phyloP scores from a whole-genome alignment of 2,888 invertebrate genomes.

The Cephonodes hylas region DNA sequence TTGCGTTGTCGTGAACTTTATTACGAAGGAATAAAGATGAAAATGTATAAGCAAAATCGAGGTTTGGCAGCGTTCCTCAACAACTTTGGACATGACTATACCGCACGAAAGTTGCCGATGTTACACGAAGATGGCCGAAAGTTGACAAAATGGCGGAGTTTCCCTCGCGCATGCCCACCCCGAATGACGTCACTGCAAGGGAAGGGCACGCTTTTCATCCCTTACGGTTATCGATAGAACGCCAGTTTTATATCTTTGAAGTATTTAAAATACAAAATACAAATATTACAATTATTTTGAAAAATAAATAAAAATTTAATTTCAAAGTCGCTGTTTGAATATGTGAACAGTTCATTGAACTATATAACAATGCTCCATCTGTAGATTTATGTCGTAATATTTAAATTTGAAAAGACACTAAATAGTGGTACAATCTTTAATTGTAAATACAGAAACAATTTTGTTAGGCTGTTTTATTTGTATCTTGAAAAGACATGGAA shows the following conservation, averaged over 20 bases:
- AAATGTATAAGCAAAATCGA: conserved; percentile 2
- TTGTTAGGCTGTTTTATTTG: too few relatives aligned
- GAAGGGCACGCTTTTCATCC: conserved; percentile 46
- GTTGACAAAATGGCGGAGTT: conserved; percentile 51
- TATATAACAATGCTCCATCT: too few relatives aligned
- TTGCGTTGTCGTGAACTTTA: neutral
- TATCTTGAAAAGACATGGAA: too few relatives aligned
- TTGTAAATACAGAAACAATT: too few relatives aligned
- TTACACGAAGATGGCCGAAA: conserved; percentile 40
- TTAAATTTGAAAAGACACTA: neutral
- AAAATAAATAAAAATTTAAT: neutral
- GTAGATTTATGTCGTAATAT: neutral
- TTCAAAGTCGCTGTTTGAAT: too few relatives aligned
- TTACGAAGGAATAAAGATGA: conserved; percentile 13
- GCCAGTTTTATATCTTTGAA: too few relatives aligned
- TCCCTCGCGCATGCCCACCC: conserved; percentile 65
- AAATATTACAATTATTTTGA: neutral
- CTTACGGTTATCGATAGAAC: conserved; percentile 33
- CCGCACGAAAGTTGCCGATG: conserved; percentile 39
- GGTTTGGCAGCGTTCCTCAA: conserved; percentile 5
- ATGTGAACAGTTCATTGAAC: neutral
- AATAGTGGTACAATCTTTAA: too few relatives aligned
- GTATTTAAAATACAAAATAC: neutral
- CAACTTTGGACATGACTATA: conserved; percentile 29
- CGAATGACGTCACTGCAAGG: conserved; percentile 54